These are phyloP conservation scores for Lasioglossum vierecki DNA, from an alignment of 2,888 invertebrate genomes.

Conservation along the genomic window DNA sequence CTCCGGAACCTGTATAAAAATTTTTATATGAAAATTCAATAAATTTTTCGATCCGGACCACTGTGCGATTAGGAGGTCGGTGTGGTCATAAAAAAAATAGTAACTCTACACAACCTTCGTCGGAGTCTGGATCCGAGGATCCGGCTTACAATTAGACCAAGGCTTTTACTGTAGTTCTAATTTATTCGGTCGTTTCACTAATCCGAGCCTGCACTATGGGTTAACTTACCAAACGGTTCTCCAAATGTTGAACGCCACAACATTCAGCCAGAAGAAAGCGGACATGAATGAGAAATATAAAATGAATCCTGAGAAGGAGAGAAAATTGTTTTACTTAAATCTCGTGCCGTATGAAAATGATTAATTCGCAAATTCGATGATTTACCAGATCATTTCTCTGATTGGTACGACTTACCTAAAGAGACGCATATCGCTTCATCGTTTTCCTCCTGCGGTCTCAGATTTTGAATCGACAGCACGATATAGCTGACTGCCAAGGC, in stretches of 20 bases:
- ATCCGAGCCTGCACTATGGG: background rate
- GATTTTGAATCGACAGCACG: conserved; percentile 86
- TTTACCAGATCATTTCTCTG: background rate
- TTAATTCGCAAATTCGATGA: background rate
- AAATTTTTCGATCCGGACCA: no score
- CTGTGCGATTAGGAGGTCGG: no score
- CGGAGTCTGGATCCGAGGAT: no score
- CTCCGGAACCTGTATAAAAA: conserved; percentile 75
- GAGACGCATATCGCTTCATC: conserved; percentile 84
- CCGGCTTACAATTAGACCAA: no score
- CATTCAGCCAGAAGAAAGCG: conserved; percentile 90
- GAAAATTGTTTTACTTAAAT: background rate
- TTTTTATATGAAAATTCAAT: no score
- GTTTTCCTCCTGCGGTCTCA: conserved; percentile 73
- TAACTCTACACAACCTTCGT: no score
- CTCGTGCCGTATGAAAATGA: no score
- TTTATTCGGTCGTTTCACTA: background rate
- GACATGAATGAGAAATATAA: conserved; percentile 88
- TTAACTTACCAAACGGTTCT: conserved; percentile 87
- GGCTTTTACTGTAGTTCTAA: background rate
- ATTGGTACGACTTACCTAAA: conserved; percentile 83
- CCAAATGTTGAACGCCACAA: conserved; percentile 89
- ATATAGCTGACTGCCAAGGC: conserved; percentile 87
- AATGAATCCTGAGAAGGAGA: conserved; percentile 84
- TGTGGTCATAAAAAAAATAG: no score